Conservation (phyloP, 2,888 invertebrate species). For the Anagyrus pseudococci region DNA sequence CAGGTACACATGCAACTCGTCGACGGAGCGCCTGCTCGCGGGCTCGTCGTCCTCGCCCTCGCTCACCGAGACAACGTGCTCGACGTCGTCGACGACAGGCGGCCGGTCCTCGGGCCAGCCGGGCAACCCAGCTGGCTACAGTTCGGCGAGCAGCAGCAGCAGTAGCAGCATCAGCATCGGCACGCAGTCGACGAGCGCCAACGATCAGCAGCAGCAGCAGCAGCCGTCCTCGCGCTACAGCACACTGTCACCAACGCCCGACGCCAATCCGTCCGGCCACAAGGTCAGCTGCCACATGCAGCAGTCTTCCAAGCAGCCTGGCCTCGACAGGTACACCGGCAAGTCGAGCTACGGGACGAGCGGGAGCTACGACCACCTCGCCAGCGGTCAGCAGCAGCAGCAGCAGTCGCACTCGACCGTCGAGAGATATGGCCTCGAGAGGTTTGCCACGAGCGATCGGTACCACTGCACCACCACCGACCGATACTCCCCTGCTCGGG, state of each 20-base stretch:
- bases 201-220: constrained; percentile 36
- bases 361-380: constrained; percentile 43
- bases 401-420: constrained; percentile 43
- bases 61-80: constrained; percentile 48
- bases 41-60: constrained; percentile 51
- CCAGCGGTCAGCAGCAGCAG: constrained; percentile 12
- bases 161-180: constrained; percentile 43
- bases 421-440: constrained; percentile 39
- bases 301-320: constrained; percentile 40
- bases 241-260: constrained; percentile 48
- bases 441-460: constrained; percentile 40
- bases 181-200: constrained; percentile 44
- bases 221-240: constrained; percentile 48
- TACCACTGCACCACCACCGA: constrained; percentile 50
- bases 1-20: constrained; percentile 48
- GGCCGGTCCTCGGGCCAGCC: not conserved
- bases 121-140: too few species aligned
- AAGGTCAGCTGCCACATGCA: constrained; percentile 35
- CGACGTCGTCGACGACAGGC: too few species aligned
- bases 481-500: constrained; percentile 55
- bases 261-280: constrained; percentile 42
- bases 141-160: constrained; percentile 33
- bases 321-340: constrained; percentile 54
- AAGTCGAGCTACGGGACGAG: constrained; percentile 31
- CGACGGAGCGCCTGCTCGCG: constrained; percentile 55